Conservation (phyloP, 2,113 vertebrate species). For the Prietella phreatophila region DNA sequence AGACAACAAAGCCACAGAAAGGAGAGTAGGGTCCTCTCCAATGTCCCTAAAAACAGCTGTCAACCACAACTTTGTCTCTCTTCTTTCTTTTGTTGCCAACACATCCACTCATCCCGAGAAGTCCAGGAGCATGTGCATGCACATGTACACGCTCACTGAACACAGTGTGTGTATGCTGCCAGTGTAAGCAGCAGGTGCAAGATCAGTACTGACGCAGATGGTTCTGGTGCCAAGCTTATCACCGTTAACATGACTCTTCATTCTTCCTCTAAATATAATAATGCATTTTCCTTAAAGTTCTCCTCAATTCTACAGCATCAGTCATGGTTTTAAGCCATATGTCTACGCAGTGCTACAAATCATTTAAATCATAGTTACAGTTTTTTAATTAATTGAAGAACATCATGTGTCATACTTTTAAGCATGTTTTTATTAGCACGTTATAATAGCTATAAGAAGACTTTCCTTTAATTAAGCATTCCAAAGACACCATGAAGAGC, state of each 20-base stretch:
- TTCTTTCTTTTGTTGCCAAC: slow-evolving; percentile 45
- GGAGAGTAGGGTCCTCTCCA: slow-evolving; percentile 39
- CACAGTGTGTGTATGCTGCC: not conserved
- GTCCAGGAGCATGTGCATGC: slow-evolving; percentile 3
- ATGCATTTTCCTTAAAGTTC: not conserved
- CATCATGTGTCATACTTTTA: not conserved
- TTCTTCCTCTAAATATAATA: not conserved
- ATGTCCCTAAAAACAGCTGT: slow-evolving; percentile 37
- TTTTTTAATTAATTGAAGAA: not conserved
- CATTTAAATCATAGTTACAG: not conserved
- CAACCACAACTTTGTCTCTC: slow-evolving; percentile 43
- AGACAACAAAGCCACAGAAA: slow-evolving; percentile 54
- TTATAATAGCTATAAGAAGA: not conserved
- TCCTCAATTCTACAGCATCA: not conserved
- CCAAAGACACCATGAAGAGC: not conserved
- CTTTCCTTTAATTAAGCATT: not conserved
- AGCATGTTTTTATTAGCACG: not conserved
- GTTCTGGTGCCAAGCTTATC: slow-evolving; percentile 13
- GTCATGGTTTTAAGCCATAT: not conserved
- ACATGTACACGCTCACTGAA: not conserved
- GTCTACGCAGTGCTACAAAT: not conserved
- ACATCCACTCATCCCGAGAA: slow-evolving; percentile 14
- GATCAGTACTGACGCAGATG: slow-evolving; percentile 21
- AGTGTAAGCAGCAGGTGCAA: slow-evolving; percentile 23
- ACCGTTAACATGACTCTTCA: slow-evolving; percentile 2